phyloP scores from a whole-genome alignment of 2,888 invertebrate species.

The Agrotis exclamationis region DNA sequence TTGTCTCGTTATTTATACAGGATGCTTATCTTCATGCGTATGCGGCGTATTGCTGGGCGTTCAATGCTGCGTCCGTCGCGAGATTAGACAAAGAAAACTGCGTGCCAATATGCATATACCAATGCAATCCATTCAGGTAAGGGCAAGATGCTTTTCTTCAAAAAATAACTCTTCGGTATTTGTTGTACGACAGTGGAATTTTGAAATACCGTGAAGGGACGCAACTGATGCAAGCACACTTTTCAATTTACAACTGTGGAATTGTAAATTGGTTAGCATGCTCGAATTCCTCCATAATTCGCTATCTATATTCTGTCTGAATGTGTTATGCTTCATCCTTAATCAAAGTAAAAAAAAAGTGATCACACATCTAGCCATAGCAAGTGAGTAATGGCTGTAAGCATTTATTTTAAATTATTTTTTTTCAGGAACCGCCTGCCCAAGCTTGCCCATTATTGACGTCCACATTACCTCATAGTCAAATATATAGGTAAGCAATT shows the following conservation, averaged over 20 bases:
- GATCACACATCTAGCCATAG: too few relatives aligned
- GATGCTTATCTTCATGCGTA: constrained; percentile 91
- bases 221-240: neutral
- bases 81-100: constrained; percentile 84
- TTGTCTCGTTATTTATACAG: constrained; percentile 65
- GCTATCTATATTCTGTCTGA: too few relatives aligned
- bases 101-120: constrained; percentile 86
- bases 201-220: neutral
- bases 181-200: neutral
- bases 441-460: constrained; percentile 82
- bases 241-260: neutral
- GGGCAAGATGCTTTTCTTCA: neutral
- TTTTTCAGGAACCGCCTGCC: constrained; percentile 81
- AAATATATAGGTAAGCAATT: constrained; percentile 82
- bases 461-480: constrained; percentile 86
- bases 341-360: too few relatives aligned
- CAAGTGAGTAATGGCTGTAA: neutral
- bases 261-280: neutral
- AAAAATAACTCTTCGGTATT: neutral
- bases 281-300: too few relatives aligned
- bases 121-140: constrained; percentile 86
- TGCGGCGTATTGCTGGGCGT: constrained; percentile 92
- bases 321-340: too few relatives aligned
- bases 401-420: neutral
- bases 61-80: constrained; percentile 92